These are phyloP conservation scores for Peromyscus polionotus DNA, from an alignment of 2,113 vertebrate genomes.

Conservation along the genomic window DNA sequence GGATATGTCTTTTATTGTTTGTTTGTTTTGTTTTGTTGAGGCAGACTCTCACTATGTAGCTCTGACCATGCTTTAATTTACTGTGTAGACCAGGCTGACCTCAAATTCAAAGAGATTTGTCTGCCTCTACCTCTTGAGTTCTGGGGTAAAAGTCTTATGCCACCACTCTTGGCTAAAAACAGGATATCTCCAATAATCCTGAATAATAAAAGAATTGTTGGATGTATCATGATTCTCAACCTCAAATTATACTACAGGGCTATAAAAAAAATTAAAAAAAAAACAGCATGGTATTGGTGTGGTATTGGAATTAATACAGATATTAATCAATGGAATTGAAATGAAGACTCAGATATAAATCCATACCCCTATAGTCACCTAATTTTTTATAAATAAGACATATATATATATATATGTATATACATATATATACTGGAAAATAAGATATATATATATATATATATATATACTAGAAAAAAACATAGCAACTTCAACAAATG, in stretches of 20 bases:
- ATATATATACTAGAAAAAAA: neutral
- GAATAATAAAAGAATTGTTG: neutral
- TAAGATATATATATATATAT: too few species aligned
- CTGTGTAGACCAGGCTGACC: neutral
- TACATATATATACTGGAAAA: too few species aligned
- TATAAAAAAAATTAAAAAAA: neutral
- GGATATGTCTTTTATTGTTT: neutral
- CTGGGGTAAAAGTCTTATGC: neutral
- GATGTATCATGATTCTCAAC: neutral
- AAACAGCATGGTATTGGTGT: neutral
- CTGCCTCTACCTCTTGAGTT: neutral
- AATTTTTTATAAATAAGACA: too few species aligned
- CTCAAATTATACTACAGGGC: too few species aligned
- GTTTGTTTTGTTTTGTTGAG: neutral
- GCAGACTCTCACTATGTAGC: neutral
- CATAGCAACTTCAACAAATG: neutral
- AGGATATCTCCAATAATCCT: neutral
- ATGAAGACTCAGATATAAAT: neutral
- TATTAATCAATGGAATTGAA: neutral
- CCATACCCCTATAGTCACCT: neutral
- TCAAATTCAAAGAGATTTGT: neutral
- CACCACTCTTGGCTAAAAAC: neutral
- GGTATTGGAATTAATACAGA: neutral
- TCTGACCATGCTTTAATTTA: neutral
- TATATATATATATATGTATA: too few species aligned